Evolutionary conservation across 37 sponge, comb jelly and placozoan genomes (phyloP).

Genomic region (Halichondria panicea): DNA sequence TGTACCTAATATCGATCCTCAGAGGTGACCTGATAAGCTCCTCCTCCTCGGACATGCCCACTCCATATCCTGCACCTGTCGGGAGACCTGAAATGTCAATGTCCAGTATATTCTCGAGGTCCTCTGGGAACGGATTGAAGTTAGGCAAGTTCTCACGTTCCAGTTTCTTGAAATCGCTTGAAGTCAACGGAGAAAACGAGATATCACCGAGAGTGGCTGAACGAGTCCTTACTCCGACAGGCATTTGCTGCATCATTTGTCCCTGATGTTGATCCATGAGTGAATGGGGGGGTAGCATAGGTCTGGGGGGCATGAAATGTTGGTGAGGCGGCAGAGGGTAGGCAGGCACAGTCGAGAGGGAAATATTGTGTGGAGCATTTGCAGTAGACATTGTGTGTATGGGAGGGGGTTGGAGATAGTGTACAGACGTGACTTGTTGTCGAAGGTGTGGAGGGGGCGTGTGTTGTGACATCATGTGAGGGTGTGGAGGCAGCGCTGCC

Average conservation of each 20-base stretch:
- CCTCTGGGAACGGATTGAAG: constrained; percentile 21
- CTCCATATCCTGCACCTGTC: constrained; percentile 74
- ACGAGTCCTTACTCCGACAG: not conserved
- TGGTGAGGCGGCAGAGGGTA: no score
- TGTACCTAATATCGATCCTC: constrained; percentile 16
- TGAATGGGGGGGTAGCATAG: no score
- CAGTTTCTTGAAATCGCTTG: constrained; percentile 38
- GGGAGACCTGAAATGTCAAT: constrained; percentile 39
- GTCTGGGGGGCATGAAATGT: not conserved
- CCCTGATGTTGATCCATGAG: no score
- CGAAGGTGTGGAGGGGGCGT: not conserved
- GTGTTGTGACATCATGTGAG: not conserved
- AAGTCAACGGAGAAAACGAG: constrained; percentile 42
- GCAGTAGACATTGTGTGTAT: no score
- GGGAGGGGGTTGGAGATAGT: no score
- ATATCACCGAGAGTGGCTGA: not conserved
- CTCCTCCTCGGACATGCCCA: constrained; percentile 72
- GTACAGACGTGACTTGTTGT: no score
- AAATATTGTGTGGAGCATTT: no score
- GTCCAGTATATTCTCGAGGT: constrained; percentile 51
- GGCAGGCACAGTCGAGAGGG: no score
- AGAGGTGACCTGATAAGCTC: constrained; percentile 6
- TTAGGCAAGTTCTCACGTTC: not conserved
- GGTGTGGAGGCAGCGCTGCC: not conserved
- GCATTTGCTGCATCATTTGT: no score